Percentiles rank a stretch among this genome's conserved stretches.
Conservation (phyloP, 2,113 vertebrate species). For the Uria aalge region DNA sequence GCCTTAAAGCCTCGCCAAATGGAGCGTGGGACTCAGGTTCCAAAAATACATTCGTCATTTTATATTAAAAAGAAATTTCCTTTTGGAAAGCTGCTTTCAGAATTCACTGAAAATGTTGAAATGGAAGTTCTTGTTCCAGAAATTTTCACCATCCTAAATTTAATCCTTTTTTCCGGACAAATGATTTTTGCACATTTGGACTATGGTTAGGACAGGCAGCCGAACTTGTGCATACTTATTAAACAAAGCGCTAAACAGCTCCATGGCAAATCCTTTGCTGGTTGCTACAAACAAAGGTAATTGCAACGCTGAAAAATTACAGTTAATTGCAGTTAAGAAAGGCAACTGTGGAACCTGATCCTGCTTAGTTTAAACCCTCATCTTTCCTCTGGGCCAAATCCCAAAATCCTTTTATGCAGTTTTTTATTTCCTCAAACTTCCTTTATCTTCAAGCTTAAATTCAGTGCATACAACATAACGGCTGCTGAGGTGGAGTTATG, state of each 20-base stretch:
- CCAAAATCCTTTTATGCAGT: neutral
- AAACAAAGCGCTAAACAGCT: neutral
- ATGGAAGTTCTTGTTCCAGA: neutral
- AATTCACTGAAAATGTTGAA: neutral
- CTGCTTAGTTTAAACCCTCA: neutral
- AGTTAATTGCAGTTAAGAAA: neutral
- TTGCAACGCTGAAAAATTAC: neutral
- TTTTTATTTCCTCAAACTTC: conserved; percentile 24
- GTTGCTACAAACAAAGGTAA: neutral
- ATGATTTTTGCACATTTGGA: neutral
- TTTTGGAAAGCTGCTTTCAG: neutral
- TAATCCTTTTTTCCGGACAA: neutral
- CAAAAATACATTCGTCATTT: neutral
- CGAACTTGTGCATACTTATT: neutral
- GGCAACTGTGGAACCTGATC: neutral
- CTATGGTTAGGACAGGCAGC: neutral
- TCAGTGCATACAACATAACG: neutral
- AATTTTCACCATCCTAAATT: neutral
- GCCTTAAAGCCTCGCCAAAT: neutral
- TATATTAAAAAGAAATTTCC: neutral
- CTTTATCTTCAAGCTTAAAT: conserved; percentile 10
- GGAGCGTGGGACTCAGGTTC: neutral
- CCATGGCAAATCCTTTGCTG: neutral
- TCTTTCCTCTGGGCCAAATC: conserved; percentile 6
- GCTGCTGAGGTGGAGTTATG: conserved; percentile 23